A percentile compares a stretch with the other conserved stretches of the same genome.
Conservation (phyloP, 2,113 vertebrate genomes). For the Indri indri region DNA sequence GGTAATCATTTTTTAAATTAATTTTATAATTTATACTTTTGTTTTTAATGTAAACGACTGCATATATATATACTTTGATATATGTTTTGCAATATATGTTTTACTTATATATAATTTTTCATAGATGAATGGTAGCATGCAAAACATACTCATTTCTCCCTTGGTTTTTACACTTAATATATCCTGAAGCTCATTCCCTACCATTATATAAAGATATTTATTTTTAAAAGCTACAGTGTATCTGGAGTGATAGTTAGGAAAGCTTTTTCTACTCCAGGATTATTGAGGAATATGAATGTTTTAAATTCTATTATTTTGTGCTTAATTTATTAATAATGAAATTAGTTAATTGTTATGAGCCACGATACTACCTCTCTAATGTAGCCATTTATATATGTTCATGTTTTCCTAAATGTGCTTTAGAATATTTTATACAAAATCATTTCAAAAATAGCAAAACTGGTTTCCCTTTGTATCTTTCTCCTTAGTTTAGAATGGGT, state of each 20-base stretch:
- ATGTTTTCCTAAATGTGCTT: constrained; percentile 76
- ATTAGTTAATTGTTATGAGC: not conserved
- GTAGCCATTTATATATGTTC: constrained; percentile 69
- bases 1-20: not conserved
- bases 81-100: not conserved
- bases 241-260: not conserved
- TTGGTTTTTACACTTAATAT: not conserved
- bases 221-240: not conserved
- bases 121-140: not conserved
- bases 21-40: not conserved
- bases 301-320: constrained; percentile 28
- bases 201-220: not conserved
- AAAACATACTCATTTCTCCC: not conserved
- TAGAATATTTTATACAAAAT: constrained; percentile 77
- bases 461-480: constrained; percentile 78
- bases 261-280: not conserved
- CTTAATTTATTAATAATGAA: constrained; percentile 44
- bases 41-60: not conserved
- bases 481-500: constrained; percentile 87
- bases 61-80: not conserved
- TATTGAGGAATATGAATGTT: not conserved
- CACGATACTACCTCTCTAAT: constrained; percentile 18
- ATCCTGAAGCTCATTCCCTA: not conserved
- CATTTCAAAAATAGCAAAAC: constrained; percentile 83
- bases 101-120: not conserved